Evolutionary conservation across 2,888 invertebrate genomes (phyloP), one percentile per base, ranked within the genome.

Genomic region (Nematopogon swammerdamellus): DNA sequence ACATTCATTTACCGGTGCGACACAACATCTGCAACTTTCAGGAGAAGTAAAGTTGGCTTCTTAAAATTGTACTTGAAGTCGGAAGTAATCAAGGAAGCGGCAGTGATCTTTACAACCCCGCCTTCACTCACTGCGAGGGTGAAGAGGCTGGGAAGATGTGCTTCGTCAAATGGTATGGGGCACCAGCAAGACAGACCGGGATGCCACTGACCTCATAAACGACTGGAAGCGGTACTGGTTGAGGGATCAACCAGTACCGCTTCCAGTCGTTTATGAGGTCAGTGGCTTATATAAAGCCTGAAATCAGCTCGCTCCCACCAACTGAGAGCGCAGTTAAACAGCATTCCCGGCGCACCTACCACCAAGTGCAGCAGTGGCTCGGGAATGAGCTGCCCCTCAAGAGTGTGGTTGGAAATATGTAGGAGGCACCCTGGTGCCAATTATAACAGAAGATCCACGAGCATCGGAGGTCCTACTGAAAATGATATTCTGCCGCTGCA

Each of bases 1-100:
- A 60, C 60, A 45, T 67, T 49, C 44, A 25, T 46, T 46, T 51
- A 51, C 49, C 44, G 44, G 51, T 47, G 45, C 29, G 48, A 46
- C 17, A 47, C 47, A 18, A 51, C 48, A 48, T 51, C 51, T 46
- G 51, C 51, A 44, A 49, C 51, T 19, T 51, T 51, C 43, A 51
- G 48, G 45, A 51, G 45, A 48, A 48, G 48, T 48, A 51, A 51
- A 42, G 20, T 51, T 45, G 48, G 44, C 19, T 46, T 47, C 43
- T 46, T 25, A 42, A 50, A 50, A 50, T 42, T 46, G 43, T 44
- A 46, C 19, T 49, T 30, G 18, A 46, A 49, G 18, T 49, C 50
- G 18, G 46, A 46, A 36, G 42, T 50, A 42, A 46, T 50, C 44
- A 45, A 50, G 43, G 18, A 50, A 50, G 50, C 42, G 36, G 19